Evolutionary conservation across 2,113 vertebrate species (phyloP).

Genomic region (Acrocephalus arundinaceus): DNA sequence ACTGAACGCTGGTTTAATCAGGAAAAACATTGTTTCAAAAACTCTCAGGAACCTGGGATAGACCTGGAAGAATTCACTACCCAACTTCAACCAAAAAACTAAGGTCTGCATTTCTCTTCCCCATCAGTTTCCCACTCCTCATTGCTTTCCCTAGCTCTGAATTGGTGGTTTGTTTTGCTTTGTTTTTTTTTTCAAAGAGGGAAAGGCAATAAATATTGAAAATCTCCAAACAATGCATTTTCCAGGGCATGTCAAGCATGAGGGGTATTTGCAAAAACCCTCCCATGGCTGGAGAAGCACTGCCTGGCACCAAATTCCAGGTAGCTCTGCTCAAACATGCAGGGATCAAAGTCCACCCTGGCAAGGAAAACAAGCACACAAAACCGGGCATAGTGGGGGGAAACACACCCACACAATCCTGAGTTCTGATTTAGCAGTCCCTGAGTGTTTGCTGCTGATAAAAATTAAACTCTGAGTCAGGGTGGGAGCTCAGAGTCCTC

Average conservation of each 20-base stretch:
- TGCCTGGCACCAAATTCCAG: not conserved
- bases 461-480: not conserved
- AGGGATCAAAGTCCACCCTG: not conserved
- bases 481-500: not conserved
- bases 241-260: not conserved
- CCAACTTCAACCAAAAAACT: not conserved
- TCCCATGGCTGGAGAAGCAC: not conserved
- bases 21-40: not conserved
- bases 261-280: not conserved
- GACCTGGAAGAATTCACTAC: not conserved
- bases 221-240: not conserved
- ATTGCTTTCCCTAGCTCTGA: not conserved
- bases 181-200: not conserved
- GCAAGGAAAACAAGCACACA: not conserved
- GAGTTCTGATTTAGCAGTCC: not conserved
- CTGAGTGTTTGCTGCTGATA: not conserved
- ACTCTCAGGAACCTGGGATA: not conserved
- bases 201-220: not conserved
- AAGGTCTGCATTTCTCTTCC: not conserved
- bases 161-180: not conserved
- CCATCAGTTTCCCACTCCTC: not conserved
- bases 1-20: accelerated
- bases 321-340: not conserved
- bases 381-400: not conserved
- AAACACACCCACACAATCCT: not conserved